These are phyloP conservation scores for Lithosia quadra DNA, from an alignment of 2,888 invertebrate genomes.

Conservation along the genomic window DNA sequence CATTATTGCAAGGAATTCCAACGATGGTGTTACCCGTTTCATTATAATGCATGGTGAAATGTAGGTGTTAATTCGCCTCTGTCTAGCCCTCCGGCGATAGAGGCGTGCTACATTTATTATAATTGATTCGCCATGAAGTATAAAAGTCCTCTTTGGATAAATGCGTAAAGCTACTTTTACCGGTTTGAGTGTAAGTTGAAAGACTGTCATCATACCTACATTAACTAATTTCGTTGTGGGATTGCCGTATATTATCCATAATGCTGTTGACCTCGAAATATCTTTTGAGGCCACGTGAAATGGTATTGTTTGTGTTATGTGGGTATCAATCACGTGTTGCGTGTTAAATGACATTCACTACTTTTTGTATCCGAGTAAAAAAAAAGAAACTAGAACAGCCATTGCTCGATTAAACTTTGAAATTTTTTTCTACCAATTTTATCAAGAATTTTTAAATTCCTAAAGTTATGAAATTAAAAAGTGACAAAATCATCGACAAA, in stretches of 20 bases:
- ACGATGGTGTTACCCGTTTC: too few relatives aligned
- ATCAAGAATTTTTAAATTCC: not conserved
- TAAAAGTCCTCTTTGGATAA: not conserved
- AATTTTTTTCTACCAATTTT: not conserved
- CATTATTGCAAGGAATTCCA: not conserved
- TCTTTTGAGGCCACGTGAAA: conserved; percentile 4
- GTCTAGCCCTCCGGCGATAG: too few relatives aligned
- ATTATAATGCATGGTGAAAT: too few relatives aligned
- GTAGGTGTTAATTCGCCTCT: too few relatives aligned
- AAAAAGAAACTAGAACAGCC: not conserved
- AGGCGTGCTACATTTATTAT: too few relatives aligned
- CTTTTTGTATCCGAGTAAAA: not conserved
- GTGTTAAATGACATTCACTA: not conserved
- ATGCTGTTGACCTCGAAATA: conserved; percentile 5
- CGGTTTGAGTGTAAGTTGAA: not conserved
- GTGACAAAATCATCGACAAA: not conserved
- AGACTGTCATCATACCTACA: conserved; percentile 1
- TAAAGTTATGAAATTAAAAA: not conserved
- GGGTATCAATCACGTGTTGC: conserved; percentile 1
- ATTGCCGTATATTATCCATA: not conserved
- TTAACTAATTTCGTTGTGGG: not conserved
- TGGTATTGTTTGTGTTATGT: not conserved
- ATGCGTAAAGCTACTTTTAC: not conserved
- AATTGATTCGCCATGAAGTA: too few relatives aligned
- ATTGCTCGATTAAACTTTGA: not conserved